These are phyloP conservation scores for Zosterops japonicus DNA, from an alignment of 2,113 vertebrate genomes.

Conservation along the genomic window DNA sequence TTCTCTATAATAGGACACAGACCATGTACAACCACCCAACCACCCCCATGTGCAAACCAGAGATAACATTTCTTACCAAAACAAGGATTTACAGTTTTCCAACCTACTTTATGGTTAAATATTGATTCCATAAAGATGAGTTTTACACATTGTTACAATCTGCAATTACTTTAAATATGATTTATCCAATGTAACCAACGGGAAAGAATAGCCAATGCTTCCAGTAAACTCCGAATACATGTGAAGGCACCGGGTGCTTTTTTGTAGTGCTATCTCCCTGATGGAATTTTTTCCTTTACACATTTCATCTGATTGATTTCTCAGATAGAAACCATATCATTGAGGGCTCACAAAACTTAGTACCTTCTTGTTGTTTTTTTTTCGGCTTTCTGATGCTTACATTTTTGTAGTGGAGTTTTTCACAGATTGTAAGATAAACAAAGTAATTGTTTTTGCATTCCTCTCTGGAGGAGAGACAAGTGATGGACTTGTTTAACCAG, in stretches of 20 bases:
- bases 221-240: background rate
- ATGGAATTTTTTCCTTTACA: background rate
- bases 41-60: rapidly evolving
- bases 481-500: too few relatives aligned
- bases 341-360: background rate
- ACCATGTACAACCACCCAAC: background rate
- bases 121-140: background rate
- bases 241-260: background rate
- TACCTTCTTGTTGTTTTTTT: background rate
- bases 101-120: background rate
- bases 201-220: background rate
- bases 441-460: too few relatives aligned
- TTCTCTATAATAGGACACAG: background rate
- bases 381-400: too few relatives aligned
- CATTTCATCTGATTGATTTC: background rate
- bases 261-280: background rate
- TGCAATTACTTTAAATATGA: background rate
- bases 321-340: background rate
- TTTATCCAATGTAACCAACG: background rate
- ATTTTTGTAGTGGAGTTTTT: too few relatives aligned
- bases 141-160: background rate
- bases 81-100: background rate
- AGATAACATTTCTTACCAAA: background rate
- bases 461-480: too few relatives aligned
- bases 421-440: too few relatives aligned